Evolutionary conservation across 2,797 vertebrate species (phyloP), one percentile per base, ranked within the genome.

Genomic region (Pseudomugil gertrudae): DNA sequence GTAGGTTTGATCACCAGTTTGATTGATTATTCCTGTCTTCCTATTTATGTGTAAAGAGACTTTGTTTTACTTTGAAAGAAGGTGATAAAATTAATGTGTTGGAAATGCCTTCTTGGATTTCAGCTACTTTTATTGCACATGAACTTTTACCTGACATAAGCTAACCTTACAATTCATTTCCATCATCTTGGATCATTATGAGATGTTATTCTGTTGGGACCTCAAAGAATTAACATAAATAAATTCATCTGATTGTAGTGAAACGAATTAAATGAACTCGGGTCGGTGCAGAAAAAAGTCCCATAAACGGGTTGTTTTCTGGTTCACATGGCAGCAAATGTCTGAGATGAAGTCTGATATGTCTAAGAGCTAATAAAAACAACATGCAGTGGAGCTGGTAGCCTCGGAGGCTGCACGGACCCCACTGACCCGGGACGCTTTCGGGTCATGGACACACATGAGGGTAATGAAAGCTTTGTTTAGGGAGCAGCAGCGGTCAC

Each of bases 391-490:
- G 26, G 24, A 7, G 45, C 30, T 29, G 54, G 35, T 24, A 27
- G 21, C 45, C 30, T 66, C 19, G 4, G 58, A 60, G 69, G 69
- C 1, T 66, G 43, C 70, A 58, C 6, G 59, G 58, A 63, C 66
- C 10, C 43, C 59, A 19, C 70, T 90, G 90, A 92, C 89, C 91
- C 78, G 5, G 57, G 74, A 76, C 73, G 63, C 57, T 63, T 47
- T 55, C 4, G 68, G 90, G 90, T 89, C 86, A 80, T 69, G 81
- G 79, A 74, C 84, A 89, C 79, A 84, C 70, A 85, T 84, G 86
- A 55, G 63, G 32, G 67, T 72, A 83, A 86, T 81, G 72, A 77
- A 87, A 72, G 63, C 84, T 84, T 87, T 87, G 86, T 90, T 87
- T 85, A 40, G 73, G 76, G 80, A 84, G 60, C 77, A 66, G 72